Base-by-base conservation (phyloP, 2,113 vertebrate genomes). In the rat (Rattus norvegicus) region DNA sequence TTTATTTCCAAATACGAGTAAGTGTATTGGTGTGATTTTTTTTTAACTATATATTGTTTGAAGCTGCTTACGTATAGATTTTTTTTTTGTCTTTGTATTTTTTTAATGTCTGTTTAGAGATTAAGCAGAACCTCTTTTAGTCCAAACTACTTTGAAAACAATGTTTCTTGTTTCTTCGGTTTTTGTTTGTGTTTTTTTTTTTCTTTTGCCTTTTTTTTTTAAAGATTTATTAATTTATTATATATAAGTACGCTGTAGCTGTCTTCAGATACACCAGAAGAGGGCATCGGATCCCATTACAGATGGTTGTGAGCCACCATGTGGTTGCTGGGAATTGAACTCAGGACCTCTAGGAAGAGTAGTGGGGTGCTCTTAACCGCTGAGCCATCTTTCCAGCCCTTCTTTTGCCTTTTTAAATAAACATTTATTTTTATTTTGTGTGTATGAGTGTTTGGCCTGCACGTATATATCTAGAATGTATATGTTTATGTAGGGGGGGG, bases 1-100 rank as follows among this genome's bases (percentile, higher is more conserved):
- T 63, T 94, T 93, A 88, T 95, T 96, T 96, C 39, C 19, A 89
- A 84, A 92, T 92, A 89, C 52, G 96, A 84, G 90, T 95, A 28
- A 61, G 26, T 61, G 10, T 54, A 75, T 39, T 91, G n/a, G 26
- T 24, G 2, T 93, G 56, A 90, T 92, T 97, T 93, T 95, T 20
- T 30, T 39, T 39, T 20, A 56, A 80, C 39, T 95, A 39, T 20
- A 85, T 90, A 93, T 52, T 85, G 9, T 65, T 69, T 63, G 52
- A 81, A 33, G 33, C 67, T 72, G 36, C 88, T 16, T 28, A 10
- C 36, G 36, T 81, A 81, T 92, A 8, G 8, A 80, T 87, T 91
- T 52, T 77, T 65, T 96, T 93, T 77, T 94, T 26, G 49, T 96
- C 63, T 65, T 96, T 96, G 36, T 94, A 76, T 93, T 92, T 81